Base-by-base conservation (phyloP, 2,113 vertebrate species). In the Trochalopteron elliotii region DNA sequence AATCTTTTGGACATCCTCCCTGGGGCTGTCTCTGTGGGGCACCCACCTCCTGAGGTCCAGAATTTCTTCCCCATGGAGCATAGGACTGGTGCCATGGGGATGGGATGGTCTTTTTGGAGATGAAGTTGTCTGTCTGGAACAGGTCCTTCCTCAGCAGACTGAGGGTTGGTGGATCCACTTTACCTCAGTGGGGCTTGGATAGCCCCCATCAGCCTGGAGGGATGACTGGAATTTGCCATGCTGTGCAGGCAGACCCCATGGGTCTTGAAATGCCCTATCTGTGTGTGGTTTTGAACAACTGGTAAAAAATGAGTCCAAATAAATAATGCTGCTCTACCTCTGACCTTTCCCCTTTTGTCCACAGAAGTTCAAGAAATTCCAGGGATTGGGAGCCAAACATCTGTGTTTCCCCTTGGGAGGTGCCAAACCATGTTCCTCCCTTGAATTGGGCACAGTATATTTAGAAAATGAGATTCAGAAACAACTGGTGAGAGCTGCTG, bases 201-300 rank as follows among this genome's bases (percentile, higher is more conserved):
- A 87, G 39, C 7, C 78, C 82, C 31, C 72, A 74, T 42, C 64
- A 96, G 81, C 87, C 95, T 87, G 85, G 15, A 95, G 60, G 95
- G 97, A 96, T 96, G 94, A 85, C 55, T 96, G 97, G 96, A 97
- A 97, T 97, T 95, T 31, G 1, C 50, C 20, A 20, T 2, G 8
- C 15, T 2, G 1, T 57, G 28, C 65, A 27, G n/a, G 91, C 91
- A 82, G 89, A 53, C 47, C 53, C n/a, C 1, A 0, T 0, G 20
- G 50, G 68, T 67, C 65, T 81, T 35, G 47, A 91, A 83, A 90
- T 68, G 79, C 64, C 83, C 19, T 88, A 28, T 88, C 56, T 67
- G 19, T 82, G 5, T 3, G 0, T 1, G 1, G 6, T 80, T 93
- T 85, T 49, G 61, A 84, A 91, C 27, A 67, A 88, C 40, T 71